Conservation (phyloP, 2,797 vertebrate genomes). For the Chromobotia macracanthus region DNA sequence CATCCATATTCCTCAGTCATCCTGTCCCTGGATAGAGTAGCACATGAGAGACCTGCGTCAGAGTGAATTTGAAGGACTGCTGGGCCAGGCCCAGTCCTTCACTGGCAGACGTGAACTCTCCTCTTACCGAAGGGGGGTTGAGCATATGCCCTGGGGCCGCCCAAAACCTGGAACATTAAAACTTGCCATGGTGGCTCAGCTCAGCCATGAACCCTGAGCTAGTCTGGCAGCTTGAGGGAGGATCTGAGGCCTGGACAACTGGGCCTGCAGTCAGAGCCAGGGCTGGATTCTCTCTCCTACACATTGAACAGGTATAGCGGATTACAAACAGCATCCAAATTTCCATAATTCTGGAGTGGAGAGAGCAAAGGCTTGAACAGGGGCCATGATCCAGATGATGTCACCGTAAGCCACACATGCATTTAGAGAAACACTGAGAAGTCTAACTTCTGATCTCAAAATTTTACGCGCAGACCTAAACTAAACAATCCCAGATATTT, state of each 20-base stretch:
- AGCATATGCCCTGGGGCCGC: conserved; percentile 68
- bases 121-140: conserved; percentile 62
- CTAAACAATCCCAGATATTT: background rate
- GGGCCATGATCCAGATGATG: background rate
- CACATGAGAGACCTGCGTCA: conserved; percentile 11
- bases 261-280: conserved; percentile 40
- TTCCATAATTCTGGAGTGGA: conserved; percentile 15
- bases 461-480: background rate
- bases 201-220: conserved; percentile 69
- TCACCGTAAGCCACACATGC: background rate
- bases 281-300: conserved; percentile 7
- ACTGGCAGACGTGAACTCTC: conserved; percentile 52
- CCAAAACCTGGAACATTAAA: conserved; percentile 74
- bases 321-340: conserved; percentile 26
- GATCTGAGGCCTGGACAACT: conserved; percentile 54
- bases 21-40: conserved; percentile 30
- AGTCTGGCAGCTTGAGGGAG: conserved; percentile 70
- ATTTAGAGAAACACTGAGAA: background rate
- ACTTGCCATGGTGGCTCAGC: conserved; percentile 68
- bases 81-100: conserved; percentile 48
- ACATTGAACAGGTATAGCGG: conserved; percentile 3
- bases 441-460: background rate
- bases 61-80: conserved; percentile 24
- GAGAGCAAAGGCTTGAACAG: background rate
- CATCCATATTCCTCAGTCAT: conserved; percentile 7